These are phyloP conservation scores for Romanogobio albipinnatus DNA, from an alignment of 2,113 vertebrate species.

Conservation along the genomic window DNA sequence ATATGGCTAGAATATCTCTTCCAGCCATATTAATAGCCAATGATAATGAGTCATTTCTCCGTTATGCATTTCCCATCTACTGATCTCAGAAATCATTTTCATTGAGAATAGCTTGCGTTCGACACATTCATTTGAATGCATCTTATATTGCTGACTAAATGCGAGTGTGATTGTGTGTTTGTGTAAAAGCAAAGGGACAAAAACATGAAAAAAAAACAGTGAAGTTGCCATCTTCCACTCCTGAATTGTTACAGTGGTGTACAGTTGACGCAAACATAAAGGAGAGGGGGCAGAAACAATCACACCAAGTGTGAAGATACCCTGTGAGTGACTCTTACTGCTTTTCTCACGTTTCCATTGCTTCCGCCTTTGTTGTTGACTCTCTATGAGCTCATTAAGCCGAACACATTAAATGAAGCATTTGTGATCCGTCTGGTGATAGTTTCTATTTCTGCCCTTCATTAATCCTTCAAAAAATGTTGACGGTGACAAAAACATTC, in stretches of 20 bases:
- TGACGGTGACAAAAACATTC: slow-evolving; percentile 38
- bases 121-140: neutral
- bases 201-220: neutral
- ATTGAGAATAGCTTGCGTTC: neutral
- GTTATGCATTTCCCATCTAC: neutral
- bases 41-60: neutral
- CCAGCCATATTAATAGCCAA: neutral
- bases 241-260: neutral
- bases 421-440: slow-evolving; percentile 45
- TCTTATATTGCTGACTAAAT: neutral
- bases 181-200: neutral
- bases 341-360: neutral
- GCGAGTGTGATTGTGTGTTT: neutral
- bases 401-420: slow-evolving; percentile 40
- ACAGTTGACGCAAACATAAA: neutral
- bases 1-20: too few species aligned
- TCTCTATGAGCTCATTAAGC: slow-evolving; percentile 50
- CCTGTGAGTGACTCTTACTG: neutral
- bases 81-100: neutral
- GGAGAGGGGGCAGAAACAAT: neutral
- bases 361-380: slow-evolving; percentile 20
- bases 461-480: slow-evolving; percentile 50
- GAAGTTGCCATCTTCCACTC: neutral
- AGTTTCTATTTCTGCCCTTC: slow-evolving; percentile 49
- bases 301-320: neutral